Conservation (phyloP, 2,888 invertebrate species). For the Diarsia brunnea region DNA sequence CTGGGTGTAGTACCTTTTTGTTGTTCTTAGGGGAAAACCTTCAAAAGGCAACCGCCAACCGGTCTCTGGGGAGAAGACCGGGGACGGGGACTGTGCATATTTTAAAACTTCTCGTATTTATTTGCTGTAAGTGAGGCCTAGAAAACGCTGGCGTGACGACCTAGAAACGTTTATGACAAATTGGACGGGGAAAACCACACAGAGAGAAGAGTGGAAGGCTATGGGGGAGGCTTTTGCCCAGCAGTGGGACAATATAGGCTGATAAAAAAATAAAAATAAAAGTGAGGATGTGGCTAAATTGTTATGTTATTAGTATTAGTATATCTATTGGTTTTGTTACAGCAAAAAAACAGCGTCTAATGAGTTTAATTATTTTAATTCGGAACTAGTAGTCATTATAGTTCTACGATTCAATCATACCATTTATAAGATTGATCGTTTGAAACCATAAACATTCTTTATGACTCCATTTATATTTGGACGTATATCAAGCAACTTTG, state of each 20-base stretch:
- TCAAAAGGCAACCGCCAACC: too few species aligned
- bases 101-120: not conserved
- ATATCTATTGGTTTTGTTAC: not conserved
- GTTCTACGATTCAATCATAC: not conserved
- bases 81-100: not conserved
- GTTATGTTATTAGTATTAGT: not conserved
- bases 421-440: not conserved
- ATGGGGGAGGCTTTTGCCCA: too few species aligned
- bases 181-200: too few species aligned
- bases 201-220: too few species aligned
- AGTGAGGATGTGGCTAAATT: not conserved
- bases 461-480: conserved; percentile 8
- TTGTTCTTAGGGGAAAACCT: too few species aligned
- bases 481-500: conserved; percentile 3
- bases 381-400: not conserved
- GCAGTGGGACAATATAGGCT: too few species aligned
- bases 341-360: not conserved
- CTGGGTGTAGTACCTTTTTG: too few species aligned
- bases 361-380: not conserved
- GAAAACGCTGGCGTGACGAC: too few species aligned
- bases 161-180: too few species aligned
- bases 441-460: not conserved
- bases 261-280: too few species aligned
- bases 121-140: not conserved
- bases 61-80: too few species aligned